phyloP scores from a whole-genome alignment of 1,140 invertebrate genomes.

The Micrasema minimum region DNA sequence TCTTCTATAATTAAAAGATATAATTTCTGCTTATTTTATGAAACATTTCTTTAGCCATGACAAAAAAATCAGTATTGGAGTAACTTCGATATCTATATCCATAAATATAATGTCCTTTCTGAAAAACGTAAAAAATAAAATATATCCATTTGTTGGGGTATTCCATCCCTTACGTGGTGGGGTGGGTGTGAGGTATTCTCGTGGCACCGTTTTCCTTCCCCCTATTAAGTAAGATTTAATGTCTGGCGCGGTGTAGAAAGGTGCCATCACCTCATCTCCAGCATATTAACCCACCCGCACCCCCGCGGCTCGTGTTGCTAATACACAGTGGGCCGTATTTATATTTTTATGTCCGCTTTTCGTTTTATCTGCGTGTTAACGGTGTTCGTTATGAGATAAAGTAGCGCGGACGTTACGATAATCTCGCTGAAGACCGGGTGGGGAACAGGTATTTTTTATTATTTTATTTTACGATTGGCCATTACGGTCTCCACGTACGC shows the following conservation, averaged over 20 bases:
- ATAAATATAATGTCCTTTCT: no score
- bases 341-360: slow-evolving; percentile 26
- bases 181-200: neutral
- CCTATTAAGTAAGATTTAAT: slow-evolving; percentile 34
- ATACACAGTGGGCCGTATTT: neutral
- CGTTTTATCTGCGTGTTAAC: slow-evolving; percentile 25
- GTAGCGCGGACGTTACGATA: neutral
- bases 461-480: neutral
- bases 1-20: no score
- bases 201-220: slow-evolving; percentile 9
- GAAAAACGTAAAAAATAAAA: no score
- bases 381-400: neutral
- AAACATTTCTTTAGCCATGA: no score
- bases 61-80: no score
- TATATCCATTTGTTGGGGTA: neutral
- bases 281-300: no score
- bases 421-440: neutral
- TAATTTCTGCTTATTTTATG: no score
- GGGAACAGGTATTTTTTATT: neutral
- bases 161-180: neutral
- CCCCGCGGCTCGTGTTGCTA: no score
- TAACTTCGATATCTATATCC: no score
- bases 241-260: slow-evolving; percentile 6
- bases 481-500: neutral
- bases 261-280: neutral